Conservation (phyloP, 35 echinoderm and acorn worm genomes). For the Nesometra sesokonis region DNA sequence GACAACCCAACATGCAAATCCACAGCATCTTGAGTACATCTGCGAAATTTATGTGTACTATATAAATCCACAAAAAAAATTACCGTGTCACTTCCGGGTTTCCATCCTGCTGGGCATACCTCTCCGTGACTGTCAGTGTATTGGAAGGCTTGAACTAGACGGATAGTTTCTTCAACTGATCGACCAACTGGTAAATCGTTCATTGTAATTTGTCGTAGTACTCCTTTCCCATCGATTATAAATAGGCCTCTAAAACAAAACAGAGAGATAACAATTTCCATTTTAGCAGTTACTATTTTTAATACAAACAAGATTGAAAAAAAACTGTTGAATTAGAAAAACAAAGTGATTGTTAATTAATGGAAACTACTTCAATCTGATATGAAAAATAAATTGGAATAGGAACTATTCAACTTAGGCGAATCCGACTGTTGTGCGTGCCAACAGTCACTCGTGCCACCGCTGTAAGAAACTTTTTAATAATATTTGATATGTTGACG, state of each 20-base stretch:
- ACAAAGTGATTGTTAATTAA: too few species aligned
- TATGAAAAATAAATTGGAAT: too few species aligned
- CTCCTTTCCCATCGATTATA: conserved; percentile 88
- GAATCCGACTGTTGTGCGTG: too few species aligned
- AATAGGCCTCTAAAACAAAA: conserved; percentile 71
- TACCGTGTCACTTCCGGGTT: conserved; percentile 93
- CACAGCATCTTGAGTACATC: background rate
- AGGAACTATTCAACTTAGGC: too few species aligned
- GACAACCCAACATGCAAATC: background rate
- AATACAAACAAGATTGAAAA: too few species aligned
- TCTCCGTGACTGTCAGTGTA: conserved; percentile 96
- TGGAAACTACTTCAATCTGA: too few species aligned
- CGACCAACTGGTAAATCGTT: conserved; percentile 92
- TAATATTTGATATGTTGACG: too few species aligned
- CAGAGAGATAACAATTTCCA: background rate
- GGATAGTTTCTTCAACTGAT: conserved; percentile 87
- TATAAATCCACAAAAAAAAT: conserved; percentile 5
- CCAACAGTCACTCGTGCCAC: too few species aligned
- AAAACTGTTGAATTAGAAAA: too few species aligned
- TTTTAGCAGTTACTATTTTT: too few species aligned
- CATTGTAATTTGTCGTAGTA: conserved; percentile 93
- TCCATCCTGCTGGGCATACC: conserved; percentile 93
- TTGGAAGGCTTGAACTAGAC: conserved; percentile 90
- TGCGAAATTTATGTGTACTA: background rate
- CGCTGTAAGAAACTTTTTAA: too few species aligned